These are phyloP conservation scores for Helarctos malayanus DNA, from an alignment of 2,797 vertebrate species.

Conservation along the genomic window DNA sequence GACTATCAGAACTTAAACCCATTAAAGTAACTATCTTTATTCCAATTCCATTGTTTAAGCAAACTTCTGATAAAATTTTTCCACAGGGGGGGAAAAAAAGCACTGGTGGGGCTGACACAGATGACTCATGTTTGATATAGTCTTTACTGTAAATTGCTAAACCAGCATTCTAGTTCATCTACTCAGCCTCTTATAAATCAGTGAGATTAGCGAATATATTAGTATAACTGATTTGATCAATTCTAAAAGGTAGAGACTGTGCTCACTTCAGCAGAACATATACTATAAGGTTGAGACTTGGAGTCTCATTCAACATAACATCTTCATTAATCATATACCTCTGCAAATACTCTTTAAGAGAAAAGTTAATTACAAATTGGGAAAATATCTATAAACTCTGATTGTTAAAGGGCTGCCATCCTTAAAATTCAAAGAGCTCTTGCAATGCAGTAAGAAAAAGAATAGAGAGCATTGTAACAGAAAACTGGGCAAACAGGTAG, in stretches of 20 bases:
- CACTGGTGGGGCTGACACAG: not conserved
- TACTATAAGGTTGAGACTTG: not conserved
- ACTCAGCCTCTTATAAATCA: not conserved
- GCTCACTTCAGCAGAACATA: not conserved
- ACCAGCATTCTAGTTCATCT: not conserved
- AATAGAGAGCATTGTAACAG: not conserved
- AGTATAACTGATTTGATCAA: not conserved
- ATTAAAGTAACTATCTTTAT: not conserved
- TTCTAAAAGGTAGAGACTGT: not conserved
- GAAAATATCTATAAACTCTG: not conserved
- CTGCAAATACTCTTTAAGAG: not conserved
- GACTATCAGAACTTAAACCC: not conserved
- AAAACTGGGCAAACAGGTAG: not conserved
- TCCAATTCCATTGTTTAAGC: not conserved
- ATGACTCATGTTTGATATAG: not conserved
- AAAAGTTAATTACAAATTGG: conserved; percentile 4
- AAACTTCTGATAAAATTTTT: not conserved
- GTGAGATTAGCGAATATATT: not conserved
- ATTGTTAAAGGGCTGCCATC: not conserved
- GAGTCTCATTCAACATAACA: not conserved
- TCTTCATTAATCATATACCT: conserved; percentile 21
- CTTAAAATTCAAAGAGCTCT: conserved; percentile 35
- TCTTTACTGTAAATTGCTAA: not conserved
- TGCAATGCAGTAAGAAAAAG: not conserved
- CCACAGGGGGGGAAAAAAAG: not conserved